phyloP scores from a whole-genome alignment of 2,797 vertebrate species.

The Trichosurus vulpecula region DNA sequence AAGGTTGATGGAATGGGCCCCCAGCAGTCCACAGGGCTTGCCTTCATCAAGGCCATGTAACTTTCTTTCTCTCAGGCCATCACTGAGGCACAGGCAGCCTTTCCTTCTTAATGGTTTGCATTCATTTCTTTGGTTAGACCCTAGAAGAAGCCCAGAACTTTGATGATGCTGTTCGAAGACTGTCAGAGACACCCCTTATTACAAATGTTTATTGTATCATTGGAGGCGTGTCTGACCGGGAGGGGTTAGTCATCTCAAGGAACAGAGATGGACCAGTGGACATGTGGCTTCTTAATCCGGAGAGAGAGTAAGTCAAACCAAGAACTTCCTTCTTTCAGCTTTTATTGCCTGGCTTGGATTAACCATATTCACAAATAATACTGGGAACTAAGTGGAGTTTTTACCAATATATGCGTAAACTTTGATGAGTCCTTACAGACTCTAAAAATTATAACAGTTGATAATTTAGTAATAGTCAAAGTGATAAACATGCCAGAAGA shows the following conservation, averaged over 20 bases:
- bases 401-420: slow-evolving; percentile 4
- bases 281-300: slow-evolving; percentile 92
- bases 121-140: slow-evolving; percentile 84
- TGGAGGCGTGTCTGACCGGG: slow-evolving; percentile 85
- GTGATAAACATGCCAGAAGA: background rate
- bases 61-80: background rate
- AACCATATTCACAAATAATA: background rate
- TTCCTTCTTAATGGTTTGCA: background rate
- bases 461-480: background rate
- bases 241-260: slow-evolving; percentile 94
- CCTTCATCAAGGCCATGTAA: background rate
- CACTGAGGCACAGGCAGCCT: background rate
- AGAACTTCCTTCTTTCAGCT: background rate
- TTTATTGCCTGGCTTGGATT: background rate
- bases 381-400: background rate
- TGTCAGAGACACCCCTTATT: slow-evolving; percentile 92
- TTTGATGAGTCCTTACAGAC: background rate
- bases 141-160: slow-evolving; percentile 90
- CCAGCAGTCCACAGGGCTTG: background rate
- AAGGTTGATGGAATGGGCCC: too few relatives aligned
- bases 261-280: slow-evolving; percentile 89
- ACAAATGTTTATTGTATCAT: slow-evolving; percentile 95
- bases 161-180: slow-evolving; percentile 87
- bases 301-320: slow-evolving; percentile 86
- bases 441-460: background rate